phyloP scores from a whole-genome alignment of 30 jellyfish, hydroid and myxozoan genomes.

The Turritopsis rubra region DNA sequence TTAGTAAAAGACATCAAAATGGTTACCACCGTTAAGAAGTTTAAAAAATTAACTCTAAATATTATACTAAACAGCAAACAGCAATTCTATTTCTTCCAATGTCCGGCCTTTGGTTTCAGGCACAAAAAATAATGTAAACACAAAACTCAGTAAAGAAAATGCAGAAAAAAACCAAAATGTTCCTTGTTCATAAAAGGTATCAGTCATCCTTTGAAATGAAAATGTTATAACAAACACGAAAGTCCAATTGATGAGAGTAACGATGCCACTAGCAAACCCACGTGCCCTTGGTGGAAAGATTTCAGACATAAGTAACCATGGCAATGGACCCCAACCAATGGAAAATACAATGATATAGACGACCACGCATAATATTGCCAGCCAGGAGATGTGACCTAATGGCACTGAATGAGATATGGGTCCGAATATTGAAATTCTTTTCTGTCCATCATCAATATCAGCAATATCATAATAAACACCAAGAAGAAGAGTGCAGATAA shows the following conservation, averaged over 20 bases:
- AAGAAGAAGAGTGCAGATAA: slow-evolving; percentile 48
- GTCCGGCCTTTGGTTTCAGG: slow-evolving; percentile 98
- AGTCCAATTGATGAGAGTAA: slow-evolving; percentile 78
- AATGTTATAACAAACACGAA: slow-evolving; percentile 80
- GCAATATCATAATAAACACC: slow-evolving; percentile 84
- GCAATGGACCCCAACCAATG: slow-evolving; percentile 97
- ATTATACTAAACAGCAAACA: slow-evolving; percentile 21
- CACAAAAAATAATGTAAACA: slow-evolving; percentile 68
- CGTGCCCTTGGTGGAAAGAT: slow-evolving; percentile 95
- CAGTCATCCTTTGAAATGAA: slow-evolving; percentile 41
- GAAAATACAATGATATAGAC: slow-evolving; percentile 63
- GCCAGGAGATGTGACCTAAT: slow-evolving; percentile 53
- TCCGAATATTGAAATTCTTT: slow-evolving; percentile 29
- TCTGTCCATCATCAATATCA: slow-evolving; percentile 11
- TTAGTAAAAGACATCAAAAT: too few species aligned
- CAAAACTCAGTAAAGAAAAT: slow-evolving; percentile 58
- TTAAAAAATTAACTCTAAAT: too few species aligned
- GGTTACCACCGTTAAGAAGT: background rate
- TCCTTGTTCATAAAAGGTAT: slow-evolving; percentile 63
- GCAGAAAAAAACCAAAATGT: slow-evolving; percentile 96
- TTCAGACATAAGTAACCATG: slow-evolving; percentile 98
- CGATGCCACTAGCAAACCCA: slow-evolving; percentile 83
- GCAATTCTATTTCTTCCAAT: slow-evolving; percentile 82
- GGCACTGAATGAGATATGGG: slow-evolving; percentile 56
- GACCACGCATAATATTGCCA: slow-evolving; percentile 60